These are phyloP conservation scores for Pterocles burchelli DNA, from an alignment of 2,113 vertebrate species.

Conservation along the genomic window DNA sequence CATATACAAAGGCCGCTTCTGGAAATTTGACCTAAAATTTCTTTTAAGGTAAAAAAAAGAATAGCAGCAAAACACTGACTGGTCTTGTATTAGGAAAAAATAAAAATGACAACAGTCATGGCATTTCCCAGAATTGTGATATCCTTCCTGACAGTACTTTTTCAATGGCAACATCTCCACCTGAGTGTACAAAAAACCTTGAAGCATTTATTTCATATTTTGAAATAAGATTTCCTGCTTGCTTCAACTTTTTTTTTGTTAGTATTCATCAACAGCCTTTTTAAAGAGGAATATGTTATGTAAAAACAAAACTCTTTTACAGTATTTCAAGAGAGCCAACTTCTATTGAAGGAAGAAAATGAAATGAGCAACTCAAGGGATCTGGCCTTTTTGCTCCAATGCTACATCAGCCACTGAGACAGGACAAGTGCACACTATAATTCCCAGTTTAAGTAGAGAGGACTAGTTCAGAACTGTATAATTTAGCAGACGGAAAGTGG, in stretches of 20 bases:
- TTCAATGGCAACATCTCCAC: not conserved
- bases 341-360: not conserved
- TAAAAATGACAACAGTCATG: not conserved
- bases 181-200: not conserved
- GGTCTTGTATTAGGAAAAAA: not conserved
- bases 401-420: not conserved
- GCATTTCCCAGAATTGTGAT: not conserved
- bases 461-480: not conserved
- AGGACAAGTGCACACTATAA: not conserved
- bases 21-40: not conserved
- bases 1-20: not conserved
- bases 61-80: not conserved
- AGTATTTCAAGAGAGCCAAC: not conserved
- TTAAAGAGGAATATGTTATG: not conserved
- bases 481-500: slow-evolving; percentile 21
- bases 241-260: not conserved
- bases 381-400: not conserved
- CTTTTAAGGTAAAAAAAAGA: not conserved
- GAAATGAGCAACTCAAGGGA: not conserved
- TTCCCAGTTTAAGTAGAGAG: not conserved
- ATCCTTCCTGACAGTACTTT: not conserved
- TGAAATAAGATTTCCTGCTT: not conserved
- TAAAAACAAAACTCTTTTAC: not conserved
- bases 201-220: not conserved
- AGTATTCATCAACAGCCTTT: not conserved